Evolutionary conservation across 2,888 invertebrate species (phyloP).

Genomic region (Hymenopus coronatus): DNA sequence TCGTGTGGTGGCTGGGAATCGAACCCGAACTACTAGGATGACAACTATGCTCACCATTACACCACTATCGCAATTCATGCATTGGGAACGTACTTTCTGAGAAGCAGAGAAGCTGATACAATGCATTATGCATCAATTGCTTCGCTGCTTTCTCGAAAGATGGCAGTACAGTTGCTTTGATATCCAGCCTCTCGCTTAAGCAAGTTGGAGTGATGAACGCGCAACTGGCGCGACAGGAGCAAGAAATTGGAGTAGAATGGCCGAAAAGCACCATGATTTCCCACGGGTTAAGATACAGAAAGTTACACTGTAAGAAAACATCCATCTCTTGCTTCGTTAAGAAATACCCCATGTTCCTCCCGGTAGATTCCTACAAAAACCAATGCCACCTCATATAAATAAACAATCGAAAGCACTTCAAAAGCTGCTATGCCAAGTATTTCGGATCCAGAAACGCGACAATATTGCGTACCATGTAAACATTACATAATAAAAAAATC

Average conservation of each 20-base stretch:
- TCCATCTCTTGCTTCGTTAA: background rate
- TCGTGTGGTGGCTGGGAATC: background rate
- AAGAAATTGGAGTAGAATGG: background rate
- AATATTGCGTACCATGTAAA: too few species aligned
- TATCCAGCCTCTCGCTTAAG: background rate
- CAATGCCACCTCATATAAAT: background rate
- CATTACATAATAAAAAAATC: too few species aligned
- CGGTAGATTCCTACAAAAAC: background rate
- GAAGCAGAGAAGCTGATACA: too few species aligned
- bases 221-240: background rate
- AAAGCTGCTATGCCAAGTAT: too few species aligned
- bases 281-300: background rate
- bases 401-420: too few species aligned
- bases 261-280: background rate
- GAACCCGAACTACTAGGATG: background rate
- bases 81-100: too few species aligned
- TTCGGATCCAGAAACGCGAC: too few species aligned
- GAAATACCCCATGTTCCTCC: background rate
- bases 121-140: background rate
- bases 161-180: background rate
- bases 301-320: background rate
- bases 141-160: background rate
- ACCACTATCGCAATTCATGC: background rate
- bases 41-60: background rate
- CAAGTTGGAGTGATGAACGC: background rate